These are phyloP conservation scores for Melinaea menophilus DNA, from an alignment of 2,888 invertebrate species.

Conservation along the genomic window DNA sequence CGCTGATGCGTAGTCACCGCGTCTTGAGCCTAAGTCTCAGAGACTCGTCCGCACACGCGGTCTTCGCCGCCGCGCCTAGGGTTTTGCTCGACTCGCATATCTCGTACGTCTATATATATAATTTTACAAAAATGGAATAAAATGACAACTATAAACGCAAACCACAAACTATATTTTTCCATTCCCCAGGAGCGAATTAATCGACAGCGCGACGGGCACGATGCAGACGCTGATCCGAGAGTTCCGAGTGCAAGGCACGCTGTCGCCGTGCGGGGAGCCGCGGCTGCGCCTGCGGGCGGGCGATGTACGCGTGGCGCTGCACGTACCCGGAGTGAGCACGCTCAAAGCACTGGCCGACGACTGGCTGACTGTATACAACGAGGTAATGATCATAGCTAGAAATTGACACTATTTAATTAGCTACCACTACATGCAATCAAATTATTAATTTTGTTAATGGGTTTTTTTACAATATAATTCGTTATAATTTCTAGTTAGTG, in stretches of 20 bases:
- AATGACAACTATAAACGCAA: background rate
- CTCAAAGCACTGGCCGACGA: constrained; percentile 48
- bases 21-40: constrained; percentile 43
- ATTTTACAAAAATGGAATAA: background rate
- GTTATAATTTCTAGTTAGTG: too few relatives aligned
- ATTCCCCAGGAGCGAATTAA: constrained; percentile 57
- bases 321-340: constrained; percentile 53
- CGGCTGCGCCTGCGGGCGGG: constrained; percentile 42
- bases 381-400: constrained; percentile 34
- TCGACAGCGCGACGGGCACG: constrained; percentile 57
- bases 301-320: constrained; percentile 42
- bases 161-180: background rate
- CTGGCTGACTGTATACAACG: constrained; percentile 42
- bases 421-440: too few relatives aligned
- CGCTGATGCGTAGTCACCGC: constrained; percentile 57
- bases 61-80: constrained; percentile 43
- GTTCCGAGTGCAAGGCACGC: constrained; percentile 43
- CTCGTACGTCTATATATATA: constrained; percentile 44
- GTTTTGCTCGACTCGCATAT: constrained; percentile 54
- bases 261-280: constrained; percentile 31
- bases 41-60: constrained; percentile 37
- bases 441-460: constrained; percentile 3
- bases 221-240: constrained; percentile 53
- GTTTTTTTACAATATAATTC: background rate
- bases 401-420: too few relatives aligned